Evolutionary conservation across 2,888 invertebrate species (phyloP).

Genomic region (Siphlonurus alternatus): DNA sequence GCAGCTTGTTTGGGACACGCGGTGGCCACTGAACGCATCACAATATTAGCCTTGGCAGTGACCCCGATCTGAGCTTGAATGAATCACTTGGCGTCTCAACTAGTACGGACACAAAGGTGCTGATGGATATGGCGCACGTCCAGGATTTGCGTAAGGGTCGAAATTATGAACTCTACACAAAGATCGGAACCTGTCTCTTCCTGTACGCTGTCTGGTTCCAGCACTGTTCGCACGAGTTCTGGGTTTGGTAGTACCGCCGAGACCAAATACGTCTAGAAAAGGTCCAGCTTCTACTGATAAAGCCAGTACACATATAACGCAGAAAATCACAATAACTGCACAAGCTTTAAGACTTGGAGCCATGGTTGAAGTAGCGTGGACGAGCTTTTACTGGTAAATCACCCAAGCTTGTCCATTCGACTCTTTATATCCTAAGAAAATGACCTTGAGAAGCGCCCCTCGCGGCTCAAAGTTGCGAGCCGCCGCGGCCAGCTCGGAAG

Average conservation of each 20-base stretch:
- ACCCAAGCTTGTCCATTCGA: not conserved
- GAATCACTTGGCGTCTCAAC: not conserved
- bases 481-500: not conserved
- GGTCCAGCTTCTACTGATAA: not conserved
- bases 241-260: not conserved
- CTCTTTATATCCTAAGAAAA: not conserved
- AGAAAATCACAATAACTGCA: not conserved
- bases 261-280: not conserved
- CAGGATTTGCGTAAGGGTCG: conserved; percentile 39
- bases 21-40: not conserved
- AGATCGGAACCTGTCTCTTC: conserved; percentile 43
- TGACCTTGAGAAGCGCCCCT: not conserved
- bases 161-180: conserved; percentile 50
- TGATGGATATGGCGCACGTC: conserved; percentile 34
- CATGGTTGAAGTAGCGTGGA: not conserved
- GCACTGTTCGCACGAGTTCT: not conserved
- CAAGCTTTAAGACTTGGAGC: not conserved
- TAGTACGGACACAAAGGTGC: conserved; percentile 46
- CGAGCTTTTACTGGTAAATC: not conserved
- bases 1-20: too few relatives aligned
- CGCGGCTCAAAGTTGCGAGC: not conserved
- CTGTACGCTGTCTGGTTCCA: conserved; percentile 15
- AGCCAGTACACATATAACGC: not conserved
- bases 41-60: not conserved
- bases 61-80: not conserved